Evolutionary conservation across 1,140 invertebrate species (phyloP), one percentile per base, ranked within the genome.

Genomic region (Chlorops oryzae): DNA sequence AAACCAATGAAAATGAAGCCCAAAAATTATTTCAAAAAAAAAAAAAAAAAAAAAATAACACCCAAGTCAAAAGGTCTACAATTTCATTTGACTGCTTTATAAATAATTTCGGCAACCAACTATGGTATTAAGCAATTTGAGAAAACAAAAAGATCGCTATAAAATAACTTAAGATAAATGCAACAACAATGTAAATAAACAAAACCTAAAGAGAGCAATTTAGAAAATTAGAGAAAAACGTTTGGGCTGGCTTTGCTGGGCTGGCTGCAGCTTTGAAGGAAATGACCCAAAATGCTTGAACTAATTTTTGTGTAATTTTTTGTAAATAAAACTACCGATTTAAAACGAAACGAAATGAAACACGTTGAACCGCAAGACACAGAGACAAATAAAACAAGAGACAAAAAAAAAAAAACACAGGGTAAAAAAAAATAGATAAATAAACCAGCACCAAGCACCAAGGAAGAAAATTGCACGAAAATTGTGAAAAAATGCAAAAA

Each of bases 291-390:
- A n/a, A n/a, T n/a, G n/a, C n/a, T n/a, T n/a, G n/a, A n/a, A n/a
- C n/a, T n/a, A n/a, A 40, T 41, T 56, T 64, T 62, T 62, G 62
- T 61, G 7, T 64, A 64, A 64, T 64, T 64, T 63, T 64, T 64
- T 63, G 62, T 64, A 64, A 64, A 64, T 64, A 64, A 64, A 64
- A 64, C 62, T 64, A 64, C 62, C 60, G 62, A 64, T 62, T 61
- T 62, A 52, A 27, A 59, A 50, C 42, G 47, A 40, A 45, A 38
- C 49, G 48, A 46, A 22, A 15, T n/a, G 18, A 28, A 35, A 20
- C 27, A 24, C 27, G n/a, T 9, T 9, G 27, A 32, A 32, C 7
- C 48, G 62, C 64, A 65, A 65, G 62, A 53, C 6, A 38, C 35
- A n/a, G 35, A 15, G 18, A 38, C 5, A 18, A 6, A 6, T 9